These are phyloP conservation scores for Sebastes matsubarae DNA, from an alignment of 2,797 vertebrate genomes.

Conservation along the genomic window DNA sequence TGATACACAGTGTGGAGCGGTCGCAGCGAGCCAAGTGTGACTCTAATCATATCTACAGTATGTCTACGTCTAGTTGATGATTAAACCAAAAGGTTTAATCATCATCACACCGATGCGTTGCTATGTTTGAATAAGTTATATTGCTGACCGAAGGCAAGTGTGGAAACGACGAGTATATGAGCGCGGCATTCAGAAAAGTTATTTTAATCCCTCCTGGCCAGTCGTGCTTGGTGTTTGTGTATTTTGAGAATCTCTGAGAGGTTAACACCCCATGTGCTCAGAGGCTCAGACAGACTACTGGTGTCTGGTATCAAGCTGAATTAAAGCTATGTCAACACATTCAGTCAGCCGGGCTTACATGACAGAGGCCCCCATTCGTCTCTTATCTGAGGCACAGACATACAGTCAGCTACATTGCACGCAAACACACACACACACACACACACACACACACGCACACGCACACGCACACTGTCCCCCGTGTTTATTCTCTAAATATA, in stretches of 20 bases:
- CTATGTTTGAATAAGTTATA: constrained; percentile 59
- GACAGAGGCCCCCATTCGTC: constrained; percentile 69
- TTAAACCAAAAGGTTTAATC: constrained; percentile 50
- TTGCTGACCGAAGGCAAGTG: constrained; percentile 63
- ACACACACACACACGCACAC: constrained; percentile 12
- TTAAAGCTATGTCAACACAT: constrained; percentile 88
- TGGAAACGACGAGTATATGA: constrained; percentile 66
- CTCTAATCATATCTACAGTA: constrained; percentile 35
- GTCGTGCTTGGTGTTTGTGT: constrained; percentile 79
- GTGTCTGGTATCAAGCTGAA: constrained; percentile 85
- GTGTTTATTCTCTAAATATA: constrained; percentile 48
- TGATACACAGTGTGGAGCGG: constrained; percentile 17
- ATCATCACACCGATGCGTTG: constrained; percentile 46
- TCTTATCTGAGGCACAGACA: constrained; percentile 75
- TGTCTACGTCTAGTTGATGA: constrained; percentile 38
- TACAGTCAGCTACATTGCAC: constrained; percentile 52
- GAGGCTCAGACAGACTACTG: constrained; percentile 79
- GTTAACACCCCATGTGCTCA: constrained; percentile 80
- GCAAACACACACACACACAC: constrained; percentile 28
- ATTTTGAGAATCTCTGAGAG: constrained; percentile 85
- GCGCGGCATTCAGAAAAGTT: constrained; percentile 77
- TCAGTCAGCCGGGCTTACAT: constrained; percentile 79
- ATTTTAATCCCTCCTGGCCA: constrained; percentile 77
- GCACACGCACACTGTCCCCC: constrained; percentile 13
- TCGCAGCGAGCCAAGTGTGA: constrained; percentile 5